Evolutionary conservation across 1,140 invertebrate species (phyloP), one percentile per base, ranked within the genome.

Genomic region (Zeugodacus cucurbitae): DNA sequence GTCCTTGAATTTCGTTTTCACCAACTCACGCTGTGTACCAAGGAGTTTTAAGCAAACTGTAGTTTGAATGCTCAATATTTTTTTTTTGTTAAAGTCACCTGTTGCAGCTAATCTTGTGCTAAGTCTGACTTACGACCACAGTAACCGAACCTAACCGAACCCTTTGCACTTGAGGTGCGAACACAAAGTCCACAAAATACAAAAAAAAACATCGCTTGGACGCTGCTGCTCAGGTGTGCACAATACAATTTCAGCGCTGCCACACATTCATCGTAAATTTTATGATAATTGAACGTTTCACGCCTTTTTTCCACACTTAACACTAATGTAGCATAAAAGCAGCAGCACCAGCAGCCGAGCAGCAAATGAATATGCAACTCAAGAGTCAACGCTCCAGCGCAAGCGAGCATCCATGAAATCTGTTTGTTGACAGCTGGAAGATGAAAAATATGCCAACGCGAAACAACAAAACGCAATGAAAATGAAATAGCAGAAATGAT

Each of bases 261-360:
- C 85, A 58, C 54, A 86, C 85, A 86, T 58, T 62, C 89, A 82
- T 74, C 64, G 74, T 89, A 89, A 89, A 89, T 89, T 88, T 88
- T 85, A 89, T 48, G 89, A 88, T 89, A 89, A 89, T 89, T 89
- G 89, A 87, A 58, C 67, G 88, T 88, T 89, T 89, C 89, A 88
- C 89, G 88, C 89, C 89, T 89, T 88, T 87, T 64, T 86, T 57
- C 85, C 57, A 59, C 85, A 86, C 85, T 86, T 86, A 59, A 57
- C 11, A 29, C 54, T 58, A 58, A 58, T 86, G 85, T 59, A 58
- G 85, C 54, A 58, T 54, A 29, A 32, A 58, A 57, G 44, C 14
- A 58, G 85, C 85, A 86, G 32, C 29, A 54, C 10, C 44, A 54
- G 48, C 41, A 57, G 44, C 54, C 26, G 10, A 20, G 59, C 41